Evolutionary conservation across 2,888 invertebrate genomes (phyloP).

Genomic region (Agonopterix arenella): DNA sequence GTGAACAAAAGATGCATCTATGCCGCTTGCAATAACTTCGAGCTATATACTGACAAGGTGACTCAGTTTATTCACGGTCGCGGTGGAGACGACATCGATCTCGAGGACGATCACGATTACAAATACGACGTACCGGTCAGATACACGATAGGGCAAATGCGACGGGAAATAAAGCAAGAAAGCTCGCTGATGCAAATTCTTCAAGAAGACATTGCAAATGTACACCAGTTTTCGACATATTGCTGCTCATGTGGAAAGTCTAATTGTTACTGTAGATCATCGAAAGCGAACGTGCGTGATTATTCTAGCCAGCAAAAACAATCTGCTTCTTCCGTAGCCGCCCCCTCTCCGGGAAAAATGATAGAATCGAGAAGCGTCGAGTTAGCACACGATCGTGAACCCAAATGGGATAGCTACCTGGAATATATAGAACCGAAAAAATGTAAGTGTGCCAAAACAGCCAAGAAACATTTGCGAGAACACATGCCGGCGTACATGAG

Average conservation of each 20-base stretch:
- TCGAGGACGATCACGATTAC: slow-evolving; percentile 42
- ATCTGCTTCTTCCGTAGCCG: neutral
- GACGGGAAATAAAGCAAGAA: slow-evolving; percentile 42
- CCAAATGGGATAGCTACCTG: slow-evolving; percentile 53
- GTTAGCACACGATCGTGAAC: slow-evolving; percentile 43
- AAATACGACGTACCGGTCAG: slow-evolving; percentile 40
- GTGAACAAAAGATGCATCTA: slow-evolving; percentile 57
- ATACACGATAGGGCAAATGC: slow-evolving; percentile 31
- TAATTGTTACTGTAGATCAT: slow-evolving; percentile 38
- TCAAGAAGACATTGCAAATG: slow-evolving; percentile 46
- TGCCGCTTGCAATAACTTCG: slow-evolving; percentile 56
- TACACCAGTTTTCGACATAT: slow-evolving; percentile 28
- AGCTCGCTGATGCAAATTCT: slow-evolving; percentile 57
- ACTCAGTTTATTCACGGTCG: slow-evolving; percentile 38
- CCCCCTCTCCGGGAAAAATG: slow-evolving; percentile 24
- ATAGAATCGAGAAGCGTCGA: slow-evolving; percentile 31
- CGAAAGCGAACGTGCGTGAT: slow-evolving; percentile 6
- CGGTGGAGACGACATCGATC: slow-evolving; percentile 36
- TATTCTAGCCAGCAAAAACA: neutral
- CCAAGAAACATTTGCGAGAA: slow-evolving; percentile 48
- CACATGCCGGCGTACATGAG: slow-evolving; percentile 59
- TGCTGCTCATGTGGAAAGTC: slow-evolving; percentile 43
- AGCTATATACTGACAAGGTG: slow-evolving; percentile 44
- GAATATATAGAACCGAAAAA: slow-evolving; percentile 34
- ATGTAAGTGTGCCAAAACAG: slow-evolving; percentile 42